Evolutionary conservation across 2,888 invertebrate species (phyloP).

Genomic region (Lissocephala sabroskyi): DNA sequence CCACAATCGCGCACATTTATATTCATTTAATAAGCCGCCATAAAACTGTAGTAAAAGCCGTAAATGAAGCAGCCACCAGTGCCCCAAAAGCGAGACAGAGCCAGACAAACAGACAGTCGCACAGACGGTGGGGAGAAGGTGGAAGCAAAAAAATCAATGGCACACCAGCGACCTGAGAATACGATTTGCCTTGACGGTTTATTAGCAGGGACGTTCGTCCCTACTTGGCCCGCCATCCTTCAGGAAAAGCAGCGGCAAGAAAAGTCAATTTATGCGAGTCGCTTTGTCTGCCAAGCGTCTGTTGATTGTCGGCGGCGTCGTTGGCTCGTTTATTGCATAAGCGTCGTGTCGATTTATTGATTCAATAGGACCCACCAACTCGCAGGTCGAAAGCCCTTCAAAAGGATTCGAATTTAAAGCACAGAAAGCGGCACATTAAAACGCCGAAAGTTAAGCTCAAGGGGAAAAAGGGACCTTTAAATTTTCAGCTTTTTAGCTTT

Average conservation of each 20-base stretch:
- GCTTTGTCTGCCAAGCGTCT: constrained; percentile 1
- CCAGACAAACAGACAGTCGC: constrained; percentile 2
- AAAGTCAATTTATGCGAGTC: constrained; percentile 22
- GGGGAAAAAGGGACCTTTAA: no score
- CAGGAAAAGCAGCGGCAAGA: constrained; percentile 4
- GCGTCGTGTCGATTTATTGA: constrained; percentile 31
- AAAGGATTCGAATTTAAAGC: no score
- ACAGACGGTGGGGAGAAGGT: not conserved
- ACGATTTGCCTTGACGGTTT: constrained; percentile 35
- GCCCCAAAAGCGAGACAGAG: not conserved
- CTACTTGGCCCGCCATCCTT: no score
- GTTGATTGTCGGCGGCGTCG: not conserved
- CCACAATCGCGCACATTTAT: constrained; percentile 44
- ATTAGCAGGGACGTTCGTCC: constrained; percentile 37
- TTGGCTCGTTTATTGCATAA: constrained; percentile 12
- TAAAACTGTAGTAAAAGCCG: constrained; percentile 65
- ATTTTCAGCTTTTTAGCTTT: no score
- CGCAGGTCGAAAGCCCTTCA: no score
- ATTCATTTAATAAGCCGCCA: constrained; percentile 63
- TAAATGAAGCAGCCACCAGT: constrained; percentile 58
- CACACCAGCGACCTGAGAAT: constrained; percentile 16
- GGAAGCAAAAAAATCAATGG: constrained; percentile 43
- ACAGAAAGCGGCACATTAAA: no score
- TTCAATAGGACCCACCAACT: no score
- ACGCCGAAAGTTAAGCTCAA: no score